Evolutionary conservation across 2,888 invertebrate genomes (phyloP), one percentile per base, ranked within the genome.

Genomic region (Cosmia trapezina): DNA sequence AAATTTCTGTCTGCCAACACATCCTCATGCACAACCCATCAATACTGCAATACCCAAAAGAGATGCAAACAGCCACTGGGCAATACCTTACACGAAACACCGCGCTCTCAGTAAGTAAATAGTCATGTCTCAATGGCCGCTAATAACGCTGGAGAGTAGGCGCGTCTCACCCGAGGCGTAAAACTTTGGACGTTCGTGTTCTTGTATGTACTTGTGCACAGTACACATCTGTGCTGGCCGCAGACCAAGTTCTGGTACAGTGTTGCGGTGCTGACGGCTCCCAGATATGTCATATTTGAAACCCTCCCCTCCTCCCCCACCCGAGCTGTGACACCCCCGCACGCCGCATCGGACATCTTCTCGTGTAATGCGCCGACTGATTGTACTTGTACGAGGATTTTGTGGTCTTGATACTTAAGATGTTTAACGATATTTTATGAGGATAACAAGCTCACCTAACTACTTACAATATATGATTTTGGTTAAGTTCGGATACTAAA

Each of bases 261-360:
- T 92, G 93, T 93, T 93, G 94, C 92, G 93, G 93, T 89, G 93
- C 89, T 94, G 95, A 94, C 94, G 93, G 91, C 92, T 93, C 92
- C 92, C 93, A 94, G 94, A 95, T 94, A 94, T 94, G 94, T 95
- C 95, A 95, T 94, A 95, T 94, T 94, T 92, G 93, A 92, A 89
- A 89, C 89, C 89, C 88, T 22, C 80, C 87, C 80, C 76, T 28
- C 73, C 80, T 11, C 7, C 76, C 81, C 82, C 69, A 76, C 73
- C 76, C 73, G 76, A 84, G 82, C 81, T 84, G 84, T 81, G 85
- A 80, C 86, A 78, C 83, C 84, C 86, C 81, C 78, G 73, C 81
- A 81, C 70, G 86, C 87, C 88, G 87, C 90, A 88, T 89, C 88
- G 93, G 94, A 94, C 94, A 93, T 93, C 92, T 93, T 92, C 89